Evolutionary conservation across 1,140 invertebrate species (phyloP).

Genomic region (Penaeus vannamei): DNA sequence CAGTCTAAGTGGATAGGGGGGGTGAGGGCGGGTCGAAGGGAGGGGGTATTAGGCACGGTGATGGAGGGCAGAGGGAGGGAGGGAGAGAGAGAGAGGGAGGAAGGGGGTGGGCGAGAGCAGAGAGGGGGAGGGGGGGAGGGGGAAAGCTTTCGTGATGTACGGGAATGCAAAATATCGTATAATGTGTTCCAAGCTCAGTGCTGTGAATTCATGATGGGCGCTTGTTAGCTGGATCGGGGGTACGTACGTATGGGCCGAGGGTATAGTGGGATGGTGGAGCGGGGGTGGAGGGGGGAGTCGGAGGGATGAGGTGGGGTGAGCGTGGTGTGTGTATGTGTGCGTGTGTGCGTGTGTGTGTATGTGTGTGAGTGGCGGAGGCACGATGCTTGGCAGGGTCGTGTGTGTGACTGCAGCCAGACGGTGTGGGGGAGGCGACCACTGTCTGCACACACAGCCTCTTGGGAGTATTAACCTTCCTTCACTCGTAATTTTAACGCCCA

Average conservation of each 20-base stretch:
- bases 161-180: too few relatives aligned
- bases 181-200: too few relatives aligned
- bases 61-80: neutral
- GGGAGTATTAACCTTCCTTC: too few relatives aligned
- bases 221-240: neutral
- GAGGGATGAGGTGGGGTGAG: too few relatives aligned
- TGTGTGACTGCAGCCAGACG: neutral
- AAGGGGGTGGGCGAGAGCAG: neutral
- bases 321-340: too few relatives aligned
- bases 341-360: too few relatives aligned
- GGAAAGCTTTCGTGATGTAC: neutral
- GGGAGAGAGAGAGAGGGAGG: neutral
- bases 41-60: constrained; percentile 14
- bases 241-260: neutral
- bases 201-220: too few relatives aligned
- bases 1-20: neutral
- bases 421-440: too few relatives aligned
- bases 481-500: too few relatives aligned
- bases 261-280: neutral
- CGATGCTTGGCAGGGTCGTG: constrained; percentile 20
- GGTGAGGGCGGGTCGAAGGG: neutral
- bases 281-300: constrained; percentile 6
- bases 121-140: neutral
- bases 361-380: constrained; percentile 22
- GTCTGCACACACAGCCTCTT: too few relatives aligned